Evolutionary conservation across 1,140 invertebrate species (phyloP).

Genomic region (Pemphigus obesinymphae): DNA sequence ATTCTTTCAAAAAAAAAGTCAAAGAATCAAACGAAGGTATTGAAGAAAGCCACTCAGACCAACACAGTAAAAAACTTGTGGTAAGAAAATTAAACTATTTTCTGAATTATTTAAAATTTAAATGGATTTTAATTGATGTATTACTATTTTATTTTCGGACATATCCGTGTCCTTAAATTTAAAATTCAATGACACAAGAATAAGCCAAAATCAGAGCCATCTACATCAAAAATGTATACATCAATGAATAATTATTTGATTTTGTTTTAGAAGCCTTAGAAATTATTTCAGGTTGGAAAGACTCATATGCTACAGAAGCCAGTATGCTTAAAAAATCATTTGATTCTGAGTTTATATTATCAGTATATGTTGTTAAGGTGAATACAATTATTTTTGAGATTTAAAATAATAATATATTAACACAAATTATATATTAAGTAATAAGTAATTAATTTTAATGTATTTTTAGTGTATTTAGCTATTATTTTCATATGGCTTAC

Average conservation of each 20-base stretch:
- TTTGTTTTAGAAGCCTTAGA: not conserved
- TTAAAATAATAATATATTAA: not conserved
- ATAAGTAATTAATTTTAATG: not conserved
- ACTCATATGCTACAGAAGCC: not conserved
- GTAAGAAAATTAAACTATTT: too few relatives aligned
- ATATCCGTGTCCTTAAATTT: too few relatives aligned
- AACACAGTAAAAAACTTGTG: too few relatives aligned
- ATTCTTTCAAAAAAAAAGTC: too few relatives aligned
- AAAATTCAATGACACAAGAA: too few relatives aligned
- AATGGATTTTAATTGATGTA: too few relatives aligned
- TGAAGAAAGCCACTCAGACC: too few relatives aligned
- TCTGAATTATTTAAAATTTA: too few relatives aligned
- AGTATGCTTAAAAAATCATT: not conserved
- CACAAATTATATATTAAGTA: not conserved
- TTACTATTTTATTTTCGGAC: too few relatives aligned
- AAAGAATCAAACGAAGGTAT: too few relatives aligned
- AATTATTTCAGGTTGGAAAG: not conserved
- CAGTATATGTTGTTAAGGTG: not conserved
- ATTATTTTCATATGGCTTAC: not conserved
- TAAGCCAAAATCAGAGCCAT: too few relatives aligned
- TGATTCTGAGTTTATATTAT: not conserved
- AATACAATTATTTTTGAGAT: not conserved
- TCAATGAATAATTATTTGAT: not conserved
- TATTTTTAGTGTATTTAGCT: not conserved
- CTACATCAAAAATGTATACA: too few relatives aligned